phyloP scores from a whole-genome alignment of 1,140 invertebrate genomes.

The Trachymyrmex cornetzi region DNA sequence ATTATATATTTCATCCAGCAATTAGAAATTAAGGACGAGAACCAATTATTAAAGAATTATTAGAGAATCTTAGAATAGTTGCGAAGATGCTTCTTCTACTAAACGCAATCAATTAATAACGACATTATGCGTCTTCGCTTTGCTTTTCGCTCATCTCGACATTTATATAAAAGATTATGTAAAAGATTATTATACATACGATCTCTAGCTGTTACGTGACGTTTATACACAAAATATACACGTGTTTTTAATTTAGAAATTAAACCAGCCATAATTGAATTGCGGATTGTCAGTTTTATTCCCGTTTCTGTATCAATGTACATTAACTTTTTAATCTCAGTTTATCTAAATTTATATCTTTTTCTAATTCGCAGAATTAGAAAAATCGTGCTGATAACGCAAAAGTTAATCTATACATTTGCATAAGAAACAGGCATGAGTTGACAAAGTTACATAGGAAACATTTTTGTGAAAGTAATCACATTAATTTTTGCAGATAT shows the following conservation, averaged over 20 bases:
- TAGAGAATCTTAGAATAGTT: too few species aligned
- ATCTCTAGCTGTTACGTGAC: background rate
- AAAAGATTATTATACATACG: background rate
- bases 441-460: background rate
- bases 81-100: too few species aligned
- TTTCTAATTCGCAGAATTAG: too few species aligned
- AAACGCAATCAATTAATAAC: too few species aligned
- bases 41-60: too few species aligned
- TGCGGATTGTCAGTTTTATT: background rate
- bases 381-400: too few species aligned
- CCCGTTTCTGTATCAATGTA: background rate
- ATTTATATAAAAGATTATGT: background rate
- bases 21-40: too few species aligned
- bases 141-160: background rate
- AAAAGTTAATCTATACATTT: too few species aligned
- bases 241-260: background rate
- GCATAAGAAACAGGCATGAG: too few species aligned
- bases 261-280: background rate
- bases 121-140: background rate
- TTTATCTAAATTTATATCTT: too few species aligned
- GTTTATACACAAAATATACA: background rate
- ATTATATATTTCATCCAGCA: too few species aligned
- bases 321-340: too few species aligned
- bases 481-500: background rate
- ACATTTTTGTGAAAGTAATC: slow-evolving; percentile 8